Evolutionary conservation across 2,113 vertebrate species (phyloP).

Genomic region (Smithornis capensis): DNA sequence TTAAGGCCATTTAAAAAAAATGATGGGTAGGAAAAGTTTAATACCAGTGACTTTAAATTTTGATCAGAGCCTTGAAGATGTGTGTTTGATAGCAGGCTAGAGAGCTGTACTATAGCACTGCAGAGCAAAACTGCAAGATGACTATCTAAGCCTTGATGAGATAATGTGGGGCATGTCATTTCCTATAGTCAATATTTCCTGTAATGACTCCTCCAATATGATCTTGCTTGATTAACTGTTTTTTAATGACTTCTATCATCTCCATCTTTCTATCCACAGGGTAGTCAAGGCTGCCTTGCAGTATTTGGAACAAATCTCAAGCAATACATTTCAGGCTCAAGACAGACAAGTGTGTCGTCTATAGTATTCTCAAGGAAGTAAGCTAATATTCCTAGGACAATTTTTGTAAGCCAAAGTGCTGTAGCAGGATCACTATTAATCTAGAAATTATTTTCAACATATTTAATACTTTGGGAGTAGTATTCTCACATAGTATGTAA

Average conservation of each 20-base stretch:
- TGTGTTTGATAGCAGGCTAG: neutral
- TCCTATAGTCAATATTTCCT: slow-evolving; percentile 48
- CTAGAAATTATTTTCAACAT: neutral
- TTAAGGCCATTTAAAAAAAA: neutral
- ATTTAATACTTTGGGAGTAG: neutral
- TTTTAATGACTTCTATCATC: neutral
- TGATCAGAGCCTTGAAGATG: neutral
- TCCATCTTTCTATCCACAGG: neutral
- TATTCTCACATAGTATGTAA: neutral
- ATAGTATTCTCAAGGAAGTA: neutral
- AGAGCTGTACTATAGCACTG: neutral
- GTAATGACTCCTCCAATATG: slow-evolving; percentile 3
- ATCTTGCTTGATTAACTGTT: neutral
- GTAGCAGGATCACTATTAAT: neutral
- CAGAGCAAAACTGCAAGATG: neutral
- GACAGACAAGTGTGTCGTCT: neutral
- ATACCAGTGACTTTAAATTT: neutral
- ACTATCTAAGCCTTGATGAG: neutral
- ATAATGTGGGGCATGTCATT: neutral
- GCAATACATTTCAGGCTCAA: neutral
- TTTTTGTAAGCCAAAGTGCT: neutral
- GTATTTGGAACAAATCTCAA: neutral
- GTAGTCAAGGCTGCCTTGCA: neutral
- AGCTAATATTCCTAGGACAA: neutral
- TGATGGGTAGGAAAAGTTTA: neutral